Evolutionary conservation across 2,113 vertebrate species (phyloP).

Genomic region (Pontoporia blainvillei): DNA sequence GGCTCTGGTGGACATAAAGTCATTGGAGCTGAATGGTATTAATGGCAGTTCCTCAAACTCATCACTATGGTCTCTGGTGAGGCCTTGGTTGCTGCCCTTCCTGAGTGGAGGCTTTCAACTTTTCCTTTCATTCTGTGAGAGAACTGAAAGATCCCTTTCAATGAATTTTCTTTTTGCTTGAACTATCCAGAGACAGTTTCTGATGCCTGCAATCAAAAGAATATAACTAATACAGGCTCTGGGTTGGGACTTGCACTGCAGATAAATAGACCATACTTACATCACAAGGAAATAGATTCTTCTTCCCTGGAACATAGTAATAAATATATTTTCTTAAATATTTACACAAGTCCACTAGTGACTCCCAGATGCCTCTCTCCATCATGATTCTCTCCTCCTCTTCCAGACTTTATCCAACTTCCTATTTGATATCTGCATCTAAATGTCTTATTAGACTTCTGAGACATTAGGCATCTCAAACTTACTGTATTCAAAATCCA

Average conservation of each 20-base stretch:
- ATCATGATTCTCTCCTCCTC: background rate
- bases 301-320: background rate
- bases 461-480: background rate
- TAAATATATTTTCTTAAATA: slow-evolving; percentile 18
- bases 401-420: background rate
- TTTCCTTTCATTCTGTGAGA: slow-evolving; percentile 17
- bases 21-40: background rate
- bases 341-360: background rate
- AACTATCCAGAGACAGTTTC: background rate
- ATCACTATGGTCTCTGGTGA: background rate
- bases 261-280: background rate
- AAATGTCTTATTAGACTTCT: background rate
- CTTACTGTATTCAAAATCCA: background rate
- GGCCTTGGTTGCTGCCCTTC: background rate
- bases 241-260: background rate
- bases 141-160: background rate
- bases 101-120: background rate
- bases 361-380: background rate
- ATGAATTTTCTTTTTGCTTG: background rate
- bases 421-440: background rate
- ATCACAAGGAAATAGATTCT: background rate
- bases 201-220: background rate
- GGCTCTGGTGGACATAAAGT: background rate
- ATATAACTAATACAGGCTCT: background rate
- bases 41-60: background rate